A percentile compares a stretch with the other conserved stretches of the same genome.
phyloP scores from a whole-genome alignment of 2,113 vertebrate genomes.

The Catharus fuscescens region DNA sequence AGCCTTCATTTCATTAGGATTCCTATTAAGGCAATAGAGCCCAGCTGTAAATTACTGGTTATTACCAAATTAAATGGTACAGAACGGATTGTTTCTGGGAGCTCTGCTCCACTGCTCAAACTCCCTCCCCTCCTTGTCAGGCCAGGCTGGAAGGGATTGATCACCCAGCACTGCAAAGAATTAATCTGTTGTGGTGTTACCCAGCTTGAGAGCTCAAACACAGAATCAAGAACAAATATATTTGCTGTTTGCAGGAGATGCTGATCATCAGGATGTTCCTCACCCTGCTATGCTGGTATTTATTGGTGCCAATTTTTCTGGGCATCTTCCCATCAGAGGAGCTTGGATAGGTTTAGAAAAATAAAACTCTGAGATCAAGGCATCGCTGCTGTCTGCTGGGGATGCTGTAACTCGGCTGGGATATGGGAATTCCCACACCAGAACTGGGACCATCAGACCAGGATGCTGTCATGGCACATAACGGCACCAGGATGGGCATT shows the following conservation, averaged over 20 bases:
- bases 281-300: not conserved
- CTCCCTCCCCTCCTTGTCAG: not conserved
- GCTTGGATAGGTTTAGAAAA: not conserved
- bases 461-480: not conserved
- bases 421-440: not conserved
- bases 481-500: not conserved
- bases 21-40: slow-evolving; percentile 24
- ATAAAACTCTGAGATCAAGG: not conserved
- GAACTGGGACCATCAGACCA: not conserved
- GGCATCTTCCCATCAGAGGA: not conserved
- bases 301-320: not conserved
- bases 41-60: slow-evolving; percentile 42
- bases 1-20: slow-evolving; percentile 18
- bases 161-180: not conserved
- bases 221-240: not conserved
- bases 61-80: slow-evolving; percentile 55
- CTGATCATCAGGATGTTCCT: not conserved
- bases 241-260: not conserved
- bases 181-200: not conserved
- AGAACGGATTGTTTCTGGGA: slow-evolving; percentile 39
- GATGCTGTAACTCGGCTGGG: not conserved
- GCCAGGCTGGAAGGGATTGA: not conserved
- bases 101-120: not conserved
- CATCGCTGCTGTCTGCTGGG: not conserved
- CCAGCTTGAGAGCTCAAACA: not conserved